Conservation (phyloP, 2,797 vertebrate genomes). For the Hydrocynus forskahlii region DNA sequence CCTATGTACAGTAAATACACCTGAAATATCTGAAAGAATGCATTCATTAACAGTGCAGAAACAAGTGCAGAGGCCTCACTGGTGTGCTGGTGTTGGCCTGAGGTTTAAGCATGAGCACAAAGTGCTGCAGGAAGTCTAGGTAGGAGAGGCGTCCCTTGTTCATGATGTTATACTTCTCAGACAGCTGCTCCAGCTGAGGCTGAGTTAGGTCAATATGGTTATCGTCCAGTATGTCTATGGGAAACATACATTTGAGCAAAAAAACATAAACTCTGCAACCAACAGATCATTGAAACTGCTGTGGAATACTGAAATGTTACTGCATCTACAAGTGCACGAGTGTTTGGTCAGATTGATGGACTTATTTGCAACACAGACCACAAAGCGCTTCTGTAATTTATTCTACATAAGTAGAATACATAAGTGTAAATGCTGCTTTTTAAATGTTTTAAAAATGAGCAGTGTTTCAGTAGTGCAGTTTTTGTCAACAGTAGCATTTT, state of each 20-base stretch:
- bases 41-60: too few relatives aligned
- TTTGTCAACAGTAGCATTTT: neutral
- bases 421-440: neutral
- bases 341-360: too few relatives aligned
- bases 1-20: neutral
- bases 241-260: neutral
- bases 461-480: neutral
- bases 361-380: neutral
- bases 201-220: conserved; percentile 44
- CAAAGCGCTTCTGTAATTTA: neutral
- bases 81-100: conserved; percentile 52
- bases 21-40: neutral
- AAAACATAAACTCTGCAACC: neutral
- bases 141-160: conserved; percentile 71
- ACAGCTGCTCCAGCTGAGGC: conserved; percentile 72
- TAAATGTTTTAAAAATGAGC: neutral
- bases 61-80: conserved; percentile 29
- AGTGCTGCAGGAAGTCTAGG: conserved; percentile 70
- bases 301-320: neutral
- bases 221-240: conserved; percentile 45
- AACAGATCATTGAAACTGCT: neutral
- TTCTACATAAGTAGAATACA: too few relatives aligned
- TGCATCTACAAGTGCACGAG: too few relatives aligned
- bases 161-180: conserved; percentile 70
- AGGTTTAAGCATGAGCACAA: conserved; percentile 71